Base-by-base conservation (phyloP, 1,140 invertebrate genomes). In the Musca vetustissima region DNA sequence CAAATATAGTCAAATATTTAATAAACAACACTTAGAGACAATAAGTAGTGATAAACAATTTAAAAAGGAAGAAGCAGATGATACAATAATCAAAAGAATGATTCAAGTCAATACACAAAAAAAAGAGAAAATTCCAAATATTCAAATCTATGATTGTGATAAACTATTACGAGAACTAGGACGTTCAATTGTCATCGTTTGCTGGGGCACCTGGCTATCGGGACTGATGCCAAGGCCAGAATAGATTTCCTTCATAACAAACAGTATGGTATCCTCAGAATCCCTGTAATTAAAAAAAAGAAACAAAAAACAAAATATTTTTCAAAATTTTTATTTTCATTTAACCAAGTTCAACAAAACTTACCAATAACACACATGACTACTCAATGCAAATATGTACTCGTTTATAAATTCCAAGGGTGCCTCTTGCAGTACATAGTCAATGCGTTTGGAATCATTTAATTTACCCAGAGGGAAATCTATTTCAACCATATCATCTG, bases 361-460 rank as follows among this genome's bases (percentile, higher is more conserved):
- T 84, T 83, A 96, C 96, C 97, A 99, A 79, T 98, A 99, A 77
- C 95, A 95, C 19, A 96, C 91, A 83, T 98, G 97, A 83, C 94
- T 96, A 65, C 90, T 90, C 55, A 98, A 84, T 7, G 96, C 95
- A 85, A 98, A 98, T 47, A 99, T 85, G 81, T 98, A 98, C 80
- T 98, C 96, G 83, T 98, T 98, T 74, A 99, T 94, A 77, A 94
- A 94, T 84, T 98, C 96, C 53, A 98, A 89, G 0, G 97, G 97
- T 50, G 93, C 92, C 85, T 99, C 96, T 76, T 99, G 97, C 8
- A 99, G 86, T 1, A 98, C 96, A 83, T 95, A 96, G 83, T 99
- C 97, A 57, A 99, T 88, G 69, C 97, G 86, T n/a, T 93, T 87
- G 0, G 96, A 95, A 64, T 88, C 88, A 82, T 98, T 99, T 19